phyloP scores from a whole-genome alignment of 2,797 vertebrate species.

The Anisognathus igniventris region DNA sequence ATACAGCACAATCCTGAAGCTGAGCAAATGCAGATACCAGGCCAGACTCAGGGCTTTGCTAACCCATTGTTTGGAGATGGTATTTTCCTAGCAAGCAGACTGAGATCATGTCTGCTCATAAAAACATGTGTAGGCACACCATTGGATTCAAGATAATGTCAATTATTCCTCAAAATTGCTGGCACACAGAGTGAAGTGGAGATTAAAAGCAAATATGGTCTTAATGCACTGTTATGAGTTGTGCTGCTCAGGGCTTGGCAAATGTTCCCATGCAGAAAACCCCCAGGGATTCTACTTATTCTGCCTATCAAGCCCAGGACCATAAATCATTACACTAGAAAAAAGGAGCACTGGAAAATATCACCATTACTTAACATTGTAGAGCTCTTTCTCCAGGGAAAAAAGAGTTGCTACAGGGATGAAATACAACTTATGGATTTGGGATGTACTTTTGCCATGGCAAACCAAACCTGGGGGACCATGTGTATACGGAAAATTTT shows the following conservation, averaged over 20 bases:
- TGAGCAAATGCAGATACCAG: background rate
- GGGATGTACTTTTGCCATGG: background rate
- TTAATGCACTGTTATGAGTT: background rate
- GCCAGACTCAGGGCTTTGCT: background rate
- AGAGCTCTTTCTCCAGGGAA: background rate
- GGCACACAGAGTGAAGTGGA: background rate
- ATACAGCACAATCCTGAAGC: background rate
- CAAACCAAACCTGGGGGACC: background rate
- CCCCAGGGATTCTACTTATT: background rate
- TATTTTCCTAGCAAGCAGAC: background rate
- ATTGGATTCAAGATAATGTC: background rate
- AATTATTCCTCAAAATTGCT: slow-evolving; percentile 17
- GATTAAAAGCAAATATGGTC: slow-evolving; percentile 24
- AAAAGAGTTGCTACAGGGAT: background rate
- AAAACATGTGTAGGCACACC: background rate
- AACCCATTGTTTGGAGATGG: background rate
- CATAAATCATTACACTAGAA: background rate
- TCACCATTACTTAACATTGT: background rate
- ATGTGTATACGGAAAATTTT: background rate
- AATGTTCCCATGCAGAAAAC: background rate
- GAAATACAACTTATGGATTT: background rate
- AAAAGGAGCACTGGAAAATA: background rate
- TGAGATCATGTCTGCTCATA: slow-evolving; percentile 14
- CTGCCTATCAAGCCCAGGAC: background rate
- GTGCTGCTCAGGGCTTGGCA: background rate